A percentile compares a stretch with the other conserved stretches of the same genome.
phyloP scores from a whole-genome alignment of 1,140 invertebrate species.

The Melanaphis sacchari region DNA sequence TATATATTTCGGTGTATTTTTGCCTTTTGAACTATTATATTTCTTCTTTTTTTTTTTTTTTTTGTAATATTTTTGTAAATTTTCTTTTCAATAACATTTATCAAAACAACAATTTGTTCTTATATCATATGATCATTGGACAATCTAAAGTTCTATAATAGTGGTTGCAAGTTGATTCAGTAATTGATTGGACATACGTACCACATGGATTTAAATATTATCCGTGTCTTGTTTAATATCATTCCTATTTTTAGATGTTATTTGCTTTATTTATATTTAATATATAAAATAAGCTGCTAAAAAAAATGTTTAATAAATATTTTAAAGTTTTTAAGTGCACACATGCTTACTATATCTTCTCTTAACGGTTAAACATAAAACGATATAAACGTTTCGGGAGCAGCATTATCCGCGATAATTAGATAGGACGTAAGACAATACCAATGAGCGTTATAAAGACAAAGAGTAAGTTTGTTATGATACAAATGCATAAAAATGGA shows the following conservation, averaged over 20 bases:
- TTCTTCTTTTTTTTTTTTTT: background rate
- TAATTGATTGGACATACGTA: background rate
- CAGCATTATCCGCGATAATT: background rate
- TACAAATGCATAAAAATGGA: background rate
- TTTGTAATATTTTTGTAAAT: background rate
- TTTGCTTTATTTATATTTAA: background rate
- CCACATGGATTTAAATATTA: background rate
- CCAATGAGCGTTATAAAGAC: background rate
- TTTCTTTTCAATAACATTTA: background rate
- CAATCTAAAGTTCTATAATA: background rate
- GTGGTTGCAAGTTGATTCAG: background rate
- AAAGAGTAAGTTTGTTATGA: background rate
- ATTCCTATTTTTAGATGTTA: background rate
- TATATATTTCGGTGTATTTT: background rate
- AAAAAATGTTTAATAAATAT: background rate
- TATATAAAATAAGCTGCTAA: background rate
- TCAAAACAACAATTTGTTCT: background rate
- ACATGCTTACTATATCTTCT: background rate
- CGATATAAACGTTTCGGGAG: background rate
- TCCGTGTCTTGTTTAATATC: background rate
- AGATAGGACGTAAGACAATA: background rate
- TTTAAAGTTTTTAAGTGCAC: background rate
- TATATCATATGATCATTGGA: background rate
- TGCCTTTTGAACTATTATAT: background rate
- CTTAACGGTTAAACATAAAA: background rate